phyloP scores from a whole-genome alignment of 2,113 vertebrate species.

The Rhynchomys soricoides region DNA sequence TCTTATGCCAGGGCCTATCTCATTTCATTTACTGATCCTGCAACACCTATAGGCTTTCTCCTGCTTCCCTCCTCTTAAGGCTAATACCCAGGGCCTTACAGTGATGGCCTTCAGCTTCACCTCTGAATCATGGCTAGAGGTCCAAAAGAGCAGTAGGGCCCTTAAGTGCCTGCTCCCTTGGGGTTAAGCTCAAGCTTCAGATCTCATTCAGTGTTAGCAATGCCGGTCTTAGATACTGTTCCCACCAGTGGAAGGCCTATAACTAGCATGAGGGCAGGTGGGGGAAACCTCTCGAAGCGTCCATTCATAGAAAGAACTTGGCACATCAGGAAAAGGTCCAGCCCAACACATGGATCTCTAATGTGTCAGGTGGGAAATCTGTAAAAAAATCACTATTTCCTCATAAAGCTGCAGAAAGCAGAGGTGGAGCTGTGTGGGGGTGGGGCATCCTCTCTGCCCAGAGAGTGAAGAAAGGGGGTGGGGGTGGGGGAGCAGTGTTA shows the following conservation, averaged over 20 bases:
- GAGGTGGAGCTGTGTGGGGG: neutral
- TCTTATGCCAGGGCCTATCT: conserved; percentile 23
- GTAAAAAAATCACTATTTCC: neutral
- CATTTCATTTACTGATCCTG: conserved; percentile 44
- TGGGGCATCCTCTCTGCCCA: neutral
- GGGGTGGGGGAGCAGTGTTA: neutral
- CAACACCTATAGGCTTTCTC: neutral
- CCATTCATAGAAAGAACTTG: conserved; percentile 29
- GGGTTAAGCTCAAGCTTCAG: conserved; percentile 44
- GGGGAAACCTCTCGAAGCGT: conserved; percentile 36
- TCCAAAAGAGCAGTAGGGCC: conserved; percentile 27
- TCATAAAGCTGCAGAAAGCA: conserved; percentile 55
- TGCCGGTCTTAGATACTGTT: neutral
- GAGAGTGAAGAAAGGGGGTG: neutral
- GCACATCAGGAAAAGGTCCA: conserved; percentile 31
- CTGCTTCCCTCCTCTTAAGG: conserved; percentile 6
- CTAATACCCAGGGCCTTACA: conserved; percentile 42
- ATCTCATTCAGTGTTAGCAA: conserved; percentile 72
- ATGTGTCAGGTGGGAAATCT: conserved; percentile 62
- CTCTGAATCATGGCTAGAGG: conserved; percentile 39
- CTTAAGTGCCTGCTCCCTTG: conserved; percentile 46
- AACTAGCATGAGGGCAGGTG: conserved; percentile 9
- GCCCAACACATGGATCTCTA: neutral
- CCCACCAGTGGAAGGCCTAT: conserved; percentile 23
- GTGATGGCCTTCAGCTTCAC: conserved; percentile 7